Conservation (phyloP, 1,140 invertebrate species). For the Aphaenogaster ashmeadi region DNA sequence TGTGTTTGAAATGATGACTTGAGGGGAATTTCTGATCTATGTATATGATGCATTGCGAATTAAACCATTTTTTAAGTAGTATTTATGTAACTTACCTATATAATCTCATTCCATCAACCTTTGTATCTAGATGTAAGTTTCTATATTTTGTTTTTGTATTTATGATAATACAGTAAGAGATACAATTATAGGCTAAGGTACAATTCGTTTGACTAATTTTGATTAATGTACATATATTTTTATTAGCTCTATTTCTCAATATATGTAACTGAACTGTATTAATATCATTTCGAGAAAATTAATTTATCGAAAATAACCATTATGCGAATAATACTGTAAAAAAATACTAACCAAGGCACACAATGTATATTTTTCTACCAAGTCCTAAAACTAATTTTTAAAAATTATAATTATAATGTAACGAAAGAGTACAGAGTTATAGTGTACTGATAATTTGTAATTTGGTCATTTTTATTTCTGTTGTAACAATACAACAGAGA, state of each 20-base stretch:
- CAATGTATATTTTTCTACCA: constrained; percentile 2
- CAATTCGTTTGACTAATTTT: neutral
- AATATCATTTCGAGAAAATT: neutral
- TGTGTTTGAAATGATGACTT: constrained; percentile 70
- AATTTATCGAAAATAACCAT: neutral
- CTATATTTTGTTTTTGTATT: neutral
- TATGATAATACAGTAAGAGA: neutral
- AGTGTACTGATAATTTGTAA: neutral
- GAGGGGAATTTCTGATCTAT: constrained; percentile 53
- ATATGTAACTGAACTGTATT: constrained; percentile 16
- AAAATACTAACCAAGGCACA: neutral
- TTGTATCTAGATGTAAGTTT: constrained; percentile 60
- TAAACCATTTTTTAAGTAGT: constrained; percentile 80
- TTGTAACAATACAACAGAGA: neutral
- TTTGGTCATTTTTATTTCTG: constrained; percentile 6
- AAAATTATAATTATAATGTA: constrained; percentile 5
- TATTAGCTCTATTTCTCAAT: neutral
- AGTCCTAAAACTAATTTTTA: constrained; percentile 5
- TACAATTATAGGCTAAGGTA: neutral
- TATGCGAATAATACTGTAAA: neutral
- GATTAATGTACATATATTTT: constrained; percentile 23
- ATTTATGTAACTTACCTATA: constrained; percentile 64
- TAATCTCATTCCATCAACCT: constrained; percentile 59
- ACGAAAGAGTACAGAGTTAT: neutral
- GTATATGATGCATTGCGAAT: constrained; percentile 69